Evolutionary conservation across 2,888 invertebrate genomes (phyloP), one percentile per base, ranked within the genome.

Genomic region (Gibbula magus): DNA sequence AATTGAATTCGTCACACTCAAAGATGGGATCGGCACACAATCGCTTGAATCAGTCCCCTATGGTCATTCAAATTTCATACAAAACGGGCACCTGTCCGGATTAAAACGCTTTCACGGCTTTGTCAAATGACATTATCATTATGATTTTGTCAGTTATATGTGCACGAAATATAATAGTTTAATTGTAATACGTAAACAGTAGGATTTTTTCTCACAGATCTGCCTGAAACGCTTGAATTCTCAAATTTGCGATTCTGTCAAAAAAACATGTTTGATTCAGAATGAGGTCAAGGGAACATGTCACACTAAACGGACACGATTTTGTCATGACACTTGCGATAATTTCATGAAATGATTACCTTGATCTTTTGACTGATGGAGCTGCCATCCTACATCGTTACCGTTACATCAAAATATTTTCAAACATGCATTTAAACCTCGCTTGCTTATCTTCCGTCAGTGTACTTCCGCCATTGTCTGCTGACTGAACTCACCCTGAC

Each of bases 381-480:
- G 45, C 45, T 45, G 45, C 13, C 45, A 45, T 45, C 45, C 45
- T 45, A 45, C 45, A 45, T 45, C 45, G 45, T 45, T 45, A 45
- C 45, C 45, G 45, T 45, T 45, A 13, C 1, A 45, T 45, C 45
- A 45, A 45, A 45, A 45, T 45, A 45, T 8, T 45, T 45, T 45
- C 45, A 45, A 45, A 45, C 45, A 45, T 13, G 45, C 45, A 1
- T 45, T 45, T 45, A 45, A 45, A 45, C 4, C 45, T 45, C 45
- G 45, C 45, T 45, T 61, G 25, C 61, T 61, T 61, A 61, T 61
- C 61, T 29, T 29, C 25, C 25, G 25, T 61, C 61, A 61, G 29
- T 29, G 61, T 29, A 61, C 61, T 61, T 61, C 61, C 61, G 61
- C 61, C 61, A 61, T 61, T 61, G 61, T 61, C 61, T 61, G 61